Percentiles rank a stretch among this genome's conserved stretches.
Conservation (phyloP, 1,140 invertebrate genomes). For the Homalodisca vitripennis region DNA sequence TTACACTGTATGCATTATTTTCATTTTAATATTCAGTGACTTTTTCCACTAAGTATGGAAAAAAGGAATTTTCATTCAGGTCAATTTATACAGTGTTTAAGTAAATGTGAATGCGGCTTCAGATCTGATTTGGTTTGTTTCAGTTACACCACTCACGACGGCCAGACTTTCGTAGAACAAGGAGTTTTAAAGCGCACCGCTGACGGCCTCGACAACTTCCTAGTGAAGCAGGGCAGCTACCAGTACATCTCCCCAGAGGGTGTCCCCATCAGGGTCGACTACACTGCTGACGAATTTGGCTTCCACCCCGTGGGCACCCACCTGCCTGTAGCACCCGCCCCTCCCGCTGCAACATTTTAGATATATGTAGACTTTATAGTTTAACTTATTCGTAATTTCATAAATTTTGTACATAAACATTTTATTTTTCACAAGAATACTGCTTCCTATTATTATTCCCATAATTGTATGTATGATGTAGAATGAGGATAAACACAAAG, state of each 20-base stretch:
- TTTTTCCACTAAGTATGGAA: neutral
- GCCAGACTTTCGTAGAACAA: neutral
- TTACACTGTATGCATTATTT: neutral
- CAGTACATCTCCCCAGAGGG: constrained; percentile 51
- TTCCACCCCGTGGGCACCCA: constrained; percentile 65
- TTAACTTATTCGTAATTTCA: no score
- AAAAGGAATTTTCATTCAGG: neutral
- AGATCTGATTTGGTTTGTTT: constrained; percentile 19
- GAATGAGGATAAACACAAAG: no score
- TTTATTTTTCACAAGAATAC: no score
- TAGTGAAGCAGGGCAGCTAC: constrained; percentile 47
- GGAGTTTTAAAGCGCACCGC: neutral
- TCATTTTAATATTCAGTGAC: neutral
- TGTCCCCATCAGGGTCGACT: constrained; percentile 54
- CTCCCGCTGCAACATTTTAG: no score
- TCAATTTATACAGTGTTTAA: neutral
- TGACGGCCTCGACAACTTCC: constrained; percentile 39
- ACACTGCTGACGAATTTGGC: constrained; percentile 65
- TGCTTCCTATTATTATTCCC: no score
- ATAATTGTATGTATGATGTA: no score
- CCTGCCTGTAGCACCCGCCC: constrained; percentile 56
- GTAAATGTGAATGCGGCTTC: neutral
- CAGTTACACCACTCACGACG: constrained; percentile 60
- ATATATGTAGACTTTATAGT: no score
- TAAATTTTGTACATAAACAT: no score